Percentiles rank a stretch among this genome's conserved stretches.
phyloP scores from a whole-genome alignment of 1,140 invertebrate genomes.

The Bombus fervidus region DNA sequence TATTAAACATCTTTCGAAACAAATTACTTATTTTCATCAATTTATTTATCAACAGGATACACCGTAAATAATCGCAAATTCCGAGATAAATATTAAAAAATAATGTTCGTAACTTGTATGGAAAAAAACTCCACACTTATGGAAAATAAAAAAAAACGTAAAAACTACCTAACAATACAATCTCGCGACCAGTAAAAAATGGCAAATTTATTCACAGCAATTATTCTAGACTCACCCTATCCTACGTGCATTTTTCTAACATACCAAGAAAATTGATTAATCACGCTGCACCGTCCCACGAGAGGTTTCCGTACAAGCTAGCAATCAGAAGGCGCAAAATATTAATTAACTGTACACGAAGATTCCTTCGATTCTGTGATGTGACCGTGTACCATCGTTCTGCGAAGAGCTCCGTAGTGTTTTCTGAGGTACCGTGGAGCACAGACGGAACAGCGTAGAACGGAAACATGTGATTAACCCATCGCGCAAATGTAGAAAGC shows the following conservation, averaged over 20 bases:
- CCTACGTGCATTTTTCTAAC: neutral
- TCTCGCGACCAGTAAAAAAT: no score
- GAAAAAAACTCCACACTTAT: no score
- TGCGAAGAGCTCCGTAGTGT: neutral
- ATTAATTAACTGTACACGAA: constrained; percentile 2
- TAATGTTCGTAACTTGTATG: no score
- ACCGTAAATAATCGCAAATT: no score
- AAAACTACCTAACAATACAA: no score
- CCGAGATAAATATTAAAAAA: no score
- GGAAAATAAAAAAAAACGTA: no score
- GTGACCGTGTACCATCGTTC: neutral
- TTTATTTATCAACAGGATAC: no score
- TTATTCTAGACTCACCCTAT: neutral
- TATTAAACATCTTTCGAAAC: no score
- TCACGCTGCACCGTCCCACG: neutral
- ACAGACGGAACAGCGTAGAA: neutral
- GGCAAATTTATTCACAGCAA: neutral
- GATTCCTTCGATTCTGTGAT: neutral
- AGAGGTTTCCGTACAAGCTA: neutral
- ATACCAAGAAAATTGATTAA: neutral
- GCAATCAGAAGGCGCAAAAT: neutral
- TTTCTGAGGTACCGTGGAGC: no score
- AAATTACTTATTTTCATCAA: no score
- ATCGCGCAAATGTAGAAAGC: constrained; percentile 57
- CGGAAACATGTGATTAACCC: constrained; percentile 66